Conservation (phyloP, 2,888 invertebrate genomes). For the Dermolepida albohirtum region DNA sequence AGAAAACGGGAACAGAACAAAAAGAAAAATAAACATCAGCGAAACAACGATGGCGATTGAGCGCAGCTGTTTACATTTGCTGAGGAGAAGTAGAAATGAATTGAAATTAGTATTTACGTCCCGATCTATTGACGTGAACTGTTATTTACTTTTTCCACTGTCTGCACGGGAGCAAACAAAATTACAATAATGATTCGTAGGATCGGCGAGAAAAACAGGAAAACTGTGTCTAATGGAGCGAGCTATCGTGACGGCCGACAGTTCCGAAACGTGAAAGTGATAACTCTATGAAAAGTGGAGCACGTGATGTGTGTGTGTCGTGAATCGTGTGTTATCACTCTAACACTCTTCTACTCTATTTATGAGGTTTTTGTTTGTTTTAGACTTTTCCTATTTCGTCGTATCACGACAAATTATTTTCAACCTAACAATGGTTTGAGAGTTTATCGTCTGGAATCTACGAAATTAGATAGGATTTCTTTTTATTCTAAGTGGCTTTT, state of each 20-base stretch:
- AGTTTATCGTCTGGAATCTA: too few relatives aligned
- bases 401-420: too few relatives aligned
- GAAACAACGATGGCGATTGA: constrained; percentile 19
- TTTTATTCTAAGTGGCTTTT: too few relatives aligned
- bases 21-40: constrained; percentile 26
- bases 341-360: constrained; percentile 8
- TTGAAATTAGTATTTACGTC: constrained; percentile 36
- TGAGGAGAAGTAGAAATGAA: constrained; percentile 10
- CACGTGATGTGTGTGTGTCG: constrained; percentile 17
- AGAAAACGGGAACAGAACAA: constrained; percentile 16
- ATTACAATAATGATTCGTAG: constrained; percentile 36
- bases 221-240: constrained; percentile 8
- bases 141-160: constrained; percentile 38
- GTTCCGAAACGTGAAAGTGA: constrained; percentile 30
- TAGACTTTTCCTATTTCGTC: too few relatives aligned
- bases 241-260: constrained; percentile 33
- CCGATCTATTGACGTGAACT: constrained; percentile 26
- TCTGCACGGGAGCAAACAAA: constrained; percentile 25
- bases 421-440: too few relatives aligned
- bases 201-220: constrained; percentile 9
- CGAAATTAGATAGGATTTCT: too few relatives aligned
- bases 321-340: constrained; percentile 3
- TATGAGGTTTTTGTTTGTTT: background rate
- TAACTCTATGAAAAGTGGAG: constrained; percentile 18
- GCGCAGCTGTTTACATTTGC: constrained; percentile 31